Percentiles rank a stretch among this genome's conserved stretches.
Conservation (phyloP, 1,140 invertebrate genomes). For the Panagrolaimus sp. region DNA sequence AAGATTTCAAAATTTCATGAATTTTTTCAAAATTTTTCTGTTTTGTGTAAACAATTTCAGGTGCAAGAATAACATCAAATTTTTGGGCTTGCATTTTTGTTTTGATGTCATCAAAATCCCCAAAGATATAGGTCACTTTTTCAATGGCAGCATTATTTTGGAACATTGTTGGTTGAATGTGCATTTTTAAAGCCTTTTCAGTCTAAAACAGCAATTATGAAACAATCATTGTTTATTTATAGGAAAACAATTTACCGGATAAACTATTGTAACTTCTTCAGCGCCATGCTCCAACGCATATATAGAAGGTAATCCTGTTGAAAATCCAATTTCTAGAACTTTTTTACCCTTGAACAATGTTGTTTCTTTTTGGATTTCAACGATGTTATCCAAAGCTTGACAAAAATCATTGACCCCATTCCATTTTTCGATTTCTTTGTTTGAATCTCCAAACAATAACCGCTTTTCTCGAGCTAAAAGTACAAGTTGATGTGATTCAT, state of each 20-base stretch:
- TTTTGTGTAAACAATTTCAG: slow-evolving; percentile 46
- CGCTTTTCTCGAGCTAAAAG: slow-evolving; percentile 21
- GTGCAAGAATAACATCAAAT: slow-evolving; percentile 53
- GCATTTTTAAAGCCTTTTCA: slow-evolving; percentile 37
- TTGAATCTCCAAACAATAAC: slow-evolving; percentile 7
- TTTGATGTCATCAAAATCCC: slow-evolving; percentile 38
- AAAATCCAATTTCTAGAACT: slow-evolving; percentile 53
- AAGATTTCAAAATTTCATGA: slow-evolving; percentile 49
- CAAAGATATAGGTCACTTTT: slow-evolving; percentile 46
- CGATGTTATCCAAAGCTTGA: slow-evolving; percentile 44
- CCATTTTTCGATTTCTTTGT: slow-evolving; percentile 31
- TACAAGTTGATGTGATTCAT: slow-evolving; percentile 16
- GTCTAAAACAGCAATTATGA: slow-evolving; percentile 8
- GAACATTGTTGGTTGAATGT: slow-evolving; percentile 47
- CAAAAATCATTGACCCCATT: slow-evolving; percentile 54
- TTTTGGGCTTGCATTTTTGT: slow-evolving; percentile 32
- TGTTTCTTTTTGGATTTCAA: slow-evolving; percentile 53
- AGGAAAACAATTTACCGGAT: background rate
- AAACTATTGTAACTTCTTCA: slow-evolving; percentile 42
- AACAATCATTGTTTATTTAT: slow-evolving; percentile 14
- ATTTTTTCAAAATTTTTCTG: slow-evolving; percentile 44
- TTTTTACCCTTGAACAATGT: slow-evolving; percentile 49
- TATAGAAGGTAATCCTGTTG: slow-evolving; percentile 50
- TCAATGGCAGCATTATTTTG: slow-evolving; percentile 47
- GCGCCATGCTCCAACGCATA: slow-evolving; percentile 51